phyloP scores from a whole-genome alignment of 2,888 invertebrate species.

The Aleiodes alternator region DNA sequence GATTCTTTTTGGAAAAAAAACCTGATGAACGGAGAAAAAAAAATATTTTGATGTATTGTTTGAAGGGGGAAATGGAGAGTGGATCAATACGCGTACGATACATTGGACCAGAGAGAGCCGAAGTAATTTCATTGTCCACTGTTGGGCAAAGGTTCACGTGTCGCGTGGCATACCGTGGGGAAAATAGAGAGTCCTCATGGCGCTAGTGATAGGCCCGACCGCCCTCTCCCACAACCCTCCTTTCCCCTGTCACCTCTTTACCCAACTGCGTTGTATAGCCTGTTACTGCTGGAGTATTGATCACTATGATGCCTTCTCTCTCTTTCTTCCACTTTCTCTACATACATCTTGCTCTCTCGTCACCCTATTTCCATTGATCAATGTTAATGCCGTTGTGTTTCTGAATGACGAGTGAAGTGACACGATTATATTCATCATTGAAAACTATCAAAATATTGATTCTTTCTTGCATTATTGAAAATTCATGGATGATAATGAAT shows the following conservation, averaged over 20 bases:
- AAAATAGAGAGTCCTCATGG: slow-evolving; percentile 50
- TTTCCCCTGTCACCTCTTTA: background rate
- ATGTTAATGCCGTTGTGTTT: slow-evolving; percentile 64
- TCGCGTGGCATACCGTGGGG: slow-evolving; percentile 64
- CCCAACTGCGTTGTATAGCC: slow-evolving; percentile 6
- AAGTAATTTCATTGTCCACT: slow-evolving; percentile 72
- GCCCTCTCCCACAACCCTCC: background rate
- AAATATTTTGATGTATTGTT: slow-evolving; percentile 19
- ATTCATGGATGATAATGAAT: too few species aligned
- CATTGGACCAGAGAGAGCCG: slow-evolving; percentile 56
- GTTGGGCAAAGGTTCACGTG: slow-evolving; percentile 68
- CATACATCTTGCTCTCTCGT: slow-evolving; percentile 20
- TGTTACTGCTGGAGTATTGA: slow-evolving; percentile 64
- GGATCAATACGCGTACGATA: slow-evolving; percentile 25
- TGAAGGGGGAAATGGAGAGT: slow-evolving; percentile 1
- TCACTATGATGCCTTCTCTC: slow-evolving; percentile 50
- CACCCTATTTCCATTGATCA: slow-evolving; percentile 56
- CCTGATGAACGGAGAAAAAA: background rate
- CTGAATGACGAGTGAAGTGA: slow-evolving; percentile 55
- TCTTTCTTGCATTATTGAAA: background rate
- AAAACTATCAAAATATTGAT: slow-evolving; percentile 11
- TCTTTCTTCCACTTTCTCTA: slow-evolving; percentile 43
- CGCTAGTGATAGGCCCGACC: slow-evolving; percentile 40
- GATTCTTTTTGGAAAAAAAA: slow-evolving; percentile 3
- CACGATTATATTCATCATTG: slow-evolving; percentile 28